A percentile compares a stretch with the other conserved stretches of the same genome.
phyloP scores from a whole-genome alignment of 2,113 vertebrate species.

The Patagioenas fasciata region DNA sequence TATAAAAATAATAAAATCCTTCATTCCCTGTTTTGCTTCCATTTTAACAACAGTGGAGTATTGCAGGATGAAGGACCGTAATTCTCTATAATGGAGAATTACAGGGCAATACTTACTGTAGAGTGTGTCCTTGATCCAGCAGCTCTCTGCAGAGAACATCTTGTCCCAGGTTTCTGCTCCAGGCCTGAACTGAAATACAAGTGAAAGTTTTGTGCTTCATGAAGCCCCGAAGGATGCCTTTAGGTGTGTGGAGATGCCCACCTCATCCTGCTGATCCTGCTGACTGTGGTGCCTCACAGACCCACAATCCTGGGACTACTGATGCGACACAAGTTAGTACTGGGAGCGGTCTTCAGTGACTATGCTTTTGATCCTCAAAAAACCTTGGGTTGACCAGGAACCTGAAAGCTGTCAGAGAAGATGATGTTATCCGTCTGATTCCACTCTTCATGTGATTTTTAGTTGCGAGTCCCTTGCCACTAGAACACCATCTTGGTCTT shows the following conservation, averaged over 20 bases:
- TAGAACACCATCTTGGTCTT: background rate
- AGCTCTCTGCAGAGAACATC: background rate
- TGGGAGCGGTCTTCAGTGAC: background rate
- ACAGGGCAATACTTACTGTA: background rate
- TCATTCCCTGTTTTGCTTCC: background rate
- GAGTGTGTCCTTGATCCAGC: background rate
- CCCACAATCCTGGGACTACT: background rate
- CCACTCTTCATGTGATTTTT: background rate
- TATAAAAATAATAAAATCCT: background rate
- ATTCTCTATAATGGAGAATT: background rate
- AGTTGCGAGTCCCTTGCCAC: background rate
- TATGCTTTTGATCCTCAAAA: background rate
- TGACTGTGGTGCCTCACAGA: background rate
- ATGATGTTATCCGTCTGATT: background rate
- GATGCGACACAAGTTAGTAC: fast-evolving
- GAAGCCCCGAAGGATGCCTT: background rate
- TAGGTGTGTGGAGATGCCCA: background rate
- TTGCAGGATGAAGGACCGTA: background rate
- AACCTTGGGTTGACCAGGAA: background rate
- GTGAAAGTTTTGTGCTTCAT: background rate
- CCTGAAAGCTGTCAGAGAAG: background rate
- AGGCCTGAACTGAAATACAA: background rate
- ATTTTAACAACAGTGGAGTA: background rate
- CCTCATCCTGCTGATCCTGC: background rate
- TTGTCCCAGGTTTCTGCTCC: background rate